These are phyloP conservation scores for Megamerina dolium DNA, from an alignment of 2,888 invertebrate species.

Conservation along the genomic window DNA sequence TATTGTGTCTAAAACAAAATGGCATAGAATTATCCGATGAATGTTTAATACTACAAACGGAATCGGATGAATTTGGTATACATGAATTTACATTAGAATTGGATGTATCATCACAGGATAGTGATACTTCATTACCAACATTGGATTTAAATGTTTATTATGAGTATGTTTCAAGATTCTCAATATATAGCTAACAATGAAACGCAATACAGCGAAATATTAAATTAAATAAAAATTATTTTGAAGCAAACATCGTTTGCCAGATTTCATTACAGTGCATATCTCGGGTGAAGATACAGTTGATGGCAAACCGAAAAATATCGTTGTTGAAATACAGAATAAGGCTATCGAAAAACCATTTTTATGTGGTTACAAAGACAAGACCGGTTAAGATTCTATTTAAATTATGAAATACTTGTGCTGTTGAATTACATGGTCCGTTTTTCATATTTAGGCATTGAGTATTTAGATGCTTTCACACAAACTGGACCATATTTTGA, in stretches of 20 bases:
- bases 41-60: constrained; percentile 32
- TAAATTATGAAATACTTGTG: too few relatives aligned
- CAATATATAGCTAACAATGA: background rate
- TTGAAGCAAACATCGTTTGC: constrained; percentile 47
- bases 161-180: constrained; percentile 31
- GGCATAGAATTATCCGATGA: constrained; percentile 43
- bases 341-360: constrained; percentile 65
- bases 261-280: constrained; percentile 55
- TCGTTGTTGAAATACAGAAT: constrained; percentile 58
- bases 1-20: constrained; percentile 52
- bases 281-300: constrained; percentile 49
- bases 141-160: constrained; percentile 45
- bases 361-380: constrained; percentile 71
- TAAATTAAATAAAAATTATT: too few relatives aligned
- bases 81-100: constrained; percentile 36
- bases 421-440: too few relatives aligned
- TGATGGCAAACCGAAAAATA: constrained; percentile 43
- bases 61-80: constrained; percentile 43
- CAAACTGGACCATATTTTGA: constrained; percentile 59
- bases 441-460: constrained; percentile 50
- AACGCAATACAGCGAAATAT: background rate
- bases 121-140: constrained; percentile 11
- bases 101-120: constrained; percentile 6
- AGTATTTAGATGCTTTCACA: constrained; percentile 75
- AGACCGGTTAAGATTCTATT: too few relatives aligned